Percentiles rank a stretch among this genome's conserved stretches.
Evolutionary conservation across 2,113 vertebrate species (phyloP).

Genomic region (Corythornis vintsioides): DNA sequence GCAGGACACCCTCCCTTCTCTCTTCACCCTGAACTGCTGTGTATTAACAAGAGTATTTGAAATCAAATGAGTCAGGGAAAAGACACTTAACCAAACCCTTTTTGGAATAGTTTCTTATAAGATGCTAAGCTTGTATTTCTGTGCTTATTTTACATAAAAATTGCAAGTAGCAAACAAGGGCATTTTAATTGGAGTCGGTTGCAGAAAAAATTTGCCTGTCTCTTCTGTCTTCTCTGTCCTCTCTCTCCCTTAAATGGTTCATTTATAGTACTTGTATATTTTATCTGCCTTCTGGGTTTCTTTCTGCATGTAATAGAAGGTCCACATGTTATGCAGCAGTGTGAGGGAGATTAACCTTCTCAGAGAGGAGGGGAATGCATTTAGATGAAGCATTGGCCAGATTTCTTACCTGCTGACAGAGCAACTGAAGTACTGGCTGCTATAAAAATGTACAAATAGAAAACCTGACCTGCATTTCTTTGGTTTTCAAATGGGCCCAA

Average conservation of each 20-base stretch:
- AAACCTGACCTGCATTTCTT: neutral
- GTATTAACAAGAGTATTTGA: neutral
- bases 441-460: neutral
- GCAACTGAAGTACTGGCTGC: rapidly evolving
- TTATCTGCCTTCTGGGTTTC: neutral
- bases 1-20: neutral
- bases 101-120: neutral
- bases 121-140: neutral
- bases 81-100: neutral
- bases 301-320: neutral
- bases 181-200: neutral
- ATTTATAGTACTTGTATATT: neutral
- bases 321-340: neutral
- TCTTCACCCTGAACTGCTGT: neutral
- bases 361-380: neutral
- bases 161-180: neutral
- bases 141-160: neutral
- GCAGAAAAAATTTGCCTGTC: neutral
- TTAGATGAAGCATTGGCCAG: neutral
- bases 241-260: neutral
- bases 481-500: neutral
- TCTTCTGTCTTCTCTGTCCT: neutral
- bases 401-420: neutral
- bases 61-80: neutral
- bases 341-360: neutral